Conservation (phyloP, 2,113 vertebrate species). For the Edolisoma coerulescens region DNA sequence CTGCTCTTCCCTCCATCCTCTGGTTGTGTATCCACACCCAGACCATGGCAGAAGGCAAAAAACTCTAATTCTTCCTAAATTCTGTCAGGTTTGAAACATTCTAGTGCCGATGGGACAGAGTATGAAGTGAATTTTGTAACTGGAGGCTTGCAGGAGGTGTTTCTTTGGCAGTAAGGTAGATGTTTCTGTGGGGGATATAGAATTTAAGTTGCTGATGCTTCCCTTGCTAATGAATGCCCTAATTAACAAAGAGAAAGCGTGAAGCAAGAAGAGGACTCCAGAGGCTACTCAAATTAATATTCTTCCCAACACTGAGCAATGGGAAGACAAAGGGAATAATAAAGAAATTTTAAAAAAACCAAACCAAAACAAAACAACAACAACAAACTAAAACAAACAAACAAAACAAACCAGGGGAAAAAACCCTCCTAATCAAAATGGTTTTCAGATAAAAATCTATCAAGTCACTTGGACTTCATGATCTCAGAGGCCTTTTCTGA, state of each 20-base stretch:
- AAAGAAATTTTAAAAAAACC: too few relatives aligned
- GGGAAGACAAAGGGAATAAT: neutral
- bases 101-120: neutral
- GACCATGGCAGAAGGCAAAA: neutral
- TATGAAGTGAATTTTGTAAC: neutral
- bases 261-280: neutral
- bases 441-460: neutral
- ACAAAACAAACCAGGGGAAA: rapidly evolving
- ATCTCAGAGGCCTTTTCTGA: neutral
- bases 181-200: rapidly evolving
- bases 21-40: neutral
- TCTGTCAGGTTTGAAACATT: neutral
- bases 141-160: neutral
- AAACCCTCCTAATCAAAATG: neutral
- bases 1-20: neutral
- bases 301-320: neutral
- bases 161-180: neutral
- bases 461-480: neutral
- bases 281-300: neutral
- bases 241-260: neutral
- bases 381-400: too few relatives aligned
- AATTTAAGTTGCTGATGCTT: neutral
- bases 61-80: neutral
- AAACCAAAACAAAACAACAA: too few relatives aligned
- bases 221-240: neutral